Percentiles rank a stretch among this genome's conserved stretches.
These are phyloP conservation scores for Ennomos erosarius DNA, from an alignment of 2,888 invertebrate genomes.

Conservation along the genomic window DNA sequence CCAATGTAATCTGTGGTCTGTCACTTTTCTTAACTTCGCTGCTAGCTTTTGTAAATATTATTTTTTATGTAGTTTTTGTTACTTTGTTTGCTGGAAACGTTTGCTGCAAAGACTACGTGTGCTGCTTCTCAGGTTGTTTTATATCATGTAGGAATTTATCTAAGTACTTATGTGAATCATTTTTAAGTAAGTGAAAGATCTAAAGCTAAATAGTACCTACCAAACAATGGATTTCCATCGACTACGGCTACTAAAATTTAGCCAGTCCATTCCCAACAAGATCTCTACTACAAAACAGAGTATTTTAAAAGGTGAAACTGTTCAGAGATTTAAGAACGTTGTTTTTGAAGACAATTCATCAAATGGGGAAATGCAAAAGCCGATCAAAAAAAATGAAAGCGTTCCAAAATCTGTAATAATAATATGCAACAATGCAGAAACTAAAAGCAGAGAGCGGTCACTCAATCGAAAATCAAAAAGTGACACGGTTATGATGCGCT, in stretches of 20 bases:
- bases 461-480: conserved; percentile 2
- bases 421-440: background rate
- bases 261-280: background rate
- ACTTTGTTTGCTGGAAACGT: too few relatives aligned
- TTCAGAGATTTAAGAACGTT: background rate
- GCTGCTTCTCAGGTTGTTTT: too few relatives aligned
- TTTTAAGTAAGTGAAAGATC: conserved; percentile 5
- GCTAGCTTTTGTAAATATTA: too few relatives aligned
- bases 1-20: too few relatives aligned
- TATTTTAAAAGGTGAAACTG: background rate
- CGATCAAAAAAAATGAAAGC: background rate
- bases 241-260: conserved; percentile 4
- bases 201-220: background rate
- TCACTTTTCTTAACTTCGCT: too few relatives aligned
- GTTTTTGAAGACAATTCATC: background rate
- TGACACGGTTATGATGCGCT: background rate
- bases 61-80: too few relatives aligned
- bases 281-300: background rate
- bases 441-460: background rate
- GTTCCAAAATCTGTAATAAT: conserved; percentile 3
- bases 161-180: too few relatives aligned
- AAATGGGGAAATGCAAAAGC: background rate
- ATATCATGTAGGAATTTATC: too few relatives aligned
- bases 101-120: too few relatives aligned
- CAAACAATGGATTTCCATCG: conserved; percentile 9